Conservation (phyloP, 2,797 vertebrate genomes). For the Carduelis carduelis region DNA sequence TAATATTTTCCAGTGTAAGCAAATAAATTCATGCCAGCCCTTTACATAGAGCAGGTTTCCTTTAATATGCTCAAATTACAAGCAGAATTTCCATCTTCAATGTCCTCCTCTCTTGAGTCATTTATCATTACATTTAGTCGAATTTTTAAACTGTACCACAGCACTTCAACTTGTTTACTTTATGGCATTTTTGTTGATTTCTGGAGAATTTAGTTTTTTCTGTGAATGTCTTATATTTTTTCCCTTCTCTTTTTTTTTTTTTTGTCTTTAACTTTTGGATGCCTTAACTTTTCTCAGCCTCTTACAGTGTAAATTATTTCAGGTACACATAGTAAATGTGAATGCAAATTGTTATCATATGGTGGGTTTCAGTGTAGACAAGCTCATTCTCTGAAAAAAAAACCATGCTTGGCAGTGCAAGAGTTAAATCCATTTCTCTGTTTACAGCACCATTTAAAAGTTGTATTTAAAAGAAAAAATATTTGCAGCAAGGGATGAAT, state of each 20-base stretch:
- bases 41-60: background rate
- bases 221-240: background rate
- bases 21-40: background rate
- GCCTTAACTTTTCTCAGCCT: background rate
- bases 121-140: background rate
- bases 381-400: background rate
- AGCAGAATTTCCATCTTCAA: background rate
- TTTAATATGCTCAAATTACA: background rate
- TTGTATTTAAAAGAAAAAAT: background rate
- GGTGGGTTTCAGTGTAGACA: background rate
- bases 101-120: background rate
- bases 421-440: background rate
- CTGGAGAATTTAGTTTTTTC: background rate
- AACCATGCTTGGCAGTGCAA: background rate
- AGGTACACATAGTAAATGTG: background rate
- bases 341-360: background rate
- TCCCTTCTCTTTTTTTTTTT: background rate
- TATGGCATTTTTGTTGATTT: background rate
- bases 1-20: background rate
- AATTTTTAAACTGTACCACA: background rate
- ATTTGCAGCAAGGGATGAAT: slow-evolving; percentile 1
- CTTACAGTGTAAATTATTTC: background rate
- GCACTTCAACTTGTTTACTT: background rate
- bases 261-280: background rate
- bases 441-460: background rate